These are phyloP conservation scores for Dolichotis patagonum DNA, from an alignment of 2,113 vertebrate genomes.

Conservation along the genomic window DNA sequence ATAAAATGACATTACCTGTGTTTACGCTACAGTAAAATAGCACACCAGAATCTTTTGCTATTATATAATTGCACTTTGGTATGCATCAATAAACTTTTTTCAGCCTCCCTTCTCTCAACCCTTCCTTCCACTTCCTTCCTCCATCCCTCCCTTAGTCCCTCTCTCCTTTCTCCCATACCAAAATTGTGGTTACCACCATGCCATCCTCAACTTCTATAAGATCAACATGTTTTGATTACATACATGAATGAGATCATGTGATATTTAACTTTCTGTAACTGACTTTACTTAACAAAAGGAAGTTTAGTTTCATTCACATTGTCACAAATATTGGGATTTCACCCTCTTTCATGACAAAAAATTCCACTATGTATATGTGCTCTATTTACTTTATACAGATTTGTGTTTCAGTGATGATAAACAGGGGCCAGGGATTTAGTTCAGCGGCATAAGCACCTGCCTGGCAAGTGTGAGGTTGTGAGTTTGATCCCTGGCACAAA, in stretches of 20 bases:
- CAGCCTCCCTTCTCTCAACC: too few relatives aligned
- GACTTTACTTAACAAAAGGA: not conserved
- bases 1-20: not conserved
- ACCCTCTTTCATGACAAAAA: not conserved
- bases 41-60: not conserved
- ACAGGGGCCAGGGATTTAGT: too few relatives aligned
- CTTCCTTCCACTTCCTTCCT: too few relatives aligned
- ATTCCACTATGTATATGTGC: too few relatives aligned
- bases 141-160: too few relatives aligned
- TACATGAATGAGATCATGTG: not conserved
- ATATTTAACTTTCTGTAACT: too few relatives aligned
- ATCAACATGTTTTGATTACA: not conserved
- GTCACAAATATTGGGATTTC: not conserved
- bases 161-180: too few relatives aligned
- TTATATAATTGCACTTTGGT: not conserved
- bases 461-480: too few relatives aligned
- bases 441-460: too few relatives aligned
- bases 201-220: not conserved
- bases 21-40: not conserved
- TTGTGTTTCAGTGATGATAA: not conserved
- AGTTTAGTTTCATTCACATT: not conserved
- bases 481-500: too few relatives aligned
- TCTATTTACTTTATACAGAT: not conserved
- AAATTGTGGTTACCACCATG: not conserved
- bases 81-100: not conserved